Evolutionary conservation across 2,888 invertebrate genomes (phyloP), one percentile per base, ranked within the genome.

Genomic region (Serrognathus titanus): DNA sequence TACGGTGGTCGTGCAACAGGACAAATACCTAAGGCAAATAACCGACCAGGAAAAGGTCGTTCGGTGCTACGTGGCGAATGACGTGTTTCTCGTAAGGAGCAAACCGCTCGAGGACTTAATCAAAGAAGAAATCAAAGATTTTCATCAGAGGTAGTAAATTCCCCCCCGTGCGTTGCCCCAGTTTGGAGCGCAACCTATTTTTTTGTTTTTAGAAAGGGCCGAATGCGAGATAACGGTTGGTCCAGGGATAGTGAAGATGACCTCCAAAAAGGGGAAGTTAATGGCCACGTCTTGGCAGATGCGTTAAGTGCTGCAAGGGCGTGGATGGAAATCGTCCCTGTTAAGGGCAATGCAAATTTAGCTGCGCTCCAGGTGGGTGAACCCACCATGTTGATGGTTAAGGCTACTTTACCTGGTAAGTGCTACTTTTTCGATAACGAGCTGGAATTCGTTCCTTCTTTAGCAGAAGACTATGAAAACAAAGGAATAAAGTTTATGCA

Each of bases 1-100:
- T 8, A 83, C 84, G 53, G 76, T 91, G 52, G 84, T 89, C 62
- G 79, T 89, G 24, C 90, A 91, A 73, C 89, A 88, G 83, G 90
- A 90, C 69, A 80, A 82, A 57, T 85, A 86, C 68, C 78, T 91
- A 48, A 85, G 88, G 64, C 89, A 89, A 75, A 85, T 86, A 45
- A 84, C 85, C 0, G 90, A 90, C 69, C 86, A 88, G 67, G 85
- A 87, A 66, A 78, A 84, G 51, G 77, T 81, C 10, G 81, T 88
- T 6, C 78, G 83, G 64, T 90, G 90, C 70, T 78, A 79, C 68
- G 73, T 85, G 56, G 79, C 81, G 66, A 80, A 80, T 20, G 79
- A 80, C 51, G 83, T 81, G 7, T 81, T 84, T 57, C 76, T 79
- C 43, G 81, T 85, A 60, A 81, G 79, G 69, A 84, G 84, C 69